phyloP scores from a whole-genome alignment of 1,140 invertebrate genomes.

The Heterodera schachtii region DNA sequence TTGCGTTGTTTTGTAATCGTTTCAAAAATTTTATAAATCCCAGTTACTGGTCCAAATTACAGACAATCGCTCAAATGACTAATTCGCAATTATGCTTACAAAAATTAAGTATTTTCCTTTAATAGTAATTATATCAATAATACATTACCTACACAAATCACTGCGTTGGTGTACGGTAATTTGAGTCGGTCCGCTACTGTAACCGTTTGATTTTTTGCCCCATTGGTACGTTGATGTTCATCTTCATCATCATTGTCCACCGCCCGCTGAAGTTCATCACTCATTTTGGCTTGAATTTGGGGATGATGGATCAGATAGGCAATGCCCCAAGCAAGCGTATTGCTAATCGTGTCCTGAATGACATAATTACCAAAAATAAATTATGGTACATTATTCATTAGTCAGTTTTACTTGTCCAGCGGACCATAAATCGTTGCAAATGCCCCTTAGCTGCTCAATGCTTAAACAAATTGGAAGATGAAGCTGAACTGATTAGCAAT shows the following conservation, averaged over 20 bases:
- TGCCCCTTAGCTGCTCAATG: conserved; percentile 14
- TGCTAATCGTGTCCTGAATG: conserved; percentile 78
- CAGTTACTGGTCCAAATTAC: too few species aligned
- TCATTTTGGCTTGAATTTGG: conserved; percentile 70
- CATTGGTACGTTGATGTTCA: background rate
- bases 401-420: conserved; percentile 28
- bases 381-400: background rate
- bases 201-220: conserved; percentile 9
- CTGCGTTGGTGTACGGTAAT: conserved; percentile 36
- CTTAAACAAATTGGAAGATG: conserved; percentile 11
- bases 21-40: too few species aligned
- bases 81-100: too few species aligned
- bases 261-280: conserved; percentile 14
- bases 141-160: conserved; percentile 21
- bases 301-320: conserved; percentile 78
- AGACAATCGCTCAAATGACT: too few species aligned
- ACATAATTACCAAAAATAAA: background rate
- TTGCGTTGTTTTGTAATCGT: too few species aligned
- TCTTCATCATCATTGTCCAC: too few species aligned
- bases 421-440: conserved; percentile 29
- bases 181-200: background rate
- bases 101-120: too few species aligned
- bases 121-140: background rate
- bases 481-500: background rate
- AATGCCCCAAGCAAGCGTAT: conserved; percentile 82